A percentile compares a stretch with the other conserved stretches of the same genome.
phyloP scores from a whole-genome alignment of 2,888 invertebrate genomes.

The Chrysolina haemoptera region DNA sequence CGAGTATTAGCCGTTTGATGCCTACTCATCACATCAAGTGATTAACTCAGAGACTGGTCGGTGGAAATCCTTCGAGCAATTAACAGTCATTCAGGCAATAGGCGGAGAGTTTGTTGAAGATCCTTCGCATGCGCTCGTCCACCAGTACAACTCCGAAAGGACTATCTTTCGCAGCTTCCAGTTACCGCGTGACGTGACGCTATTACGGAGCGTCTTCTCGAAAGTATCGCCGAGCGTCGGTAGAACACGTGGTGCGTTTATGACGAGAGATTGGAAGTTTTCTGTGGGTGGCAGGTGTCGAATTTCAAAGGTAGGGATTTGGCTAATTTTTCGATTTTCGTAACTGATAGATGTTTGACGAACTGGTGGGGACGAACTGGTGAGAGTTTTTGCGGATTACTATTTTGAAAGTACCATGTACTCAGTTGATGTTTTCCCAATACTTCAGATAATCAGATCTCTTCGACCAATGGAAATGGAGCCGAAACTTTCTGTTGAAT shows the following conservation, averaged over 20 bases:
- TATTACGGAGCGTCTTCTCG: constrained; percentile 41
- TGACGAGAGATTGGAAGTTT: constrained; percentile 10
- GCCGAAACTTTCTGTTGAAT: too few species aligned
- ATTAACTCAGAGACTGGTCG: constrained; percentile 61
- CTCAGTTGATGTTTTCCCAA: too few species aligned
- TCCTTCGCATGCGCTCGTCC: constrained; percentile 61
- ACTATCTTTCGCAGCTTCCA: constrained; percentile 55
- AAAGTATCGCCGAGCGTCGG: constrained; percentile 39
- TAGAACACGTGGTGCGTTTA: constrained; percentile 40
- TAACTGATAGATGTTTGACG: too few species aligned
- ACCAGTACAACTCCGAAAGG: constrained; percentile 32
- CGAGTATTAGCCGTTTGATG: constrained; percentile 29
- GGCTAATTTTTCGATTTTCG: background rate
- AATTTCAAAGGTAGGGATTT: background rate
- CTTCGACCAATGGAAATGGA: too few species aligned
- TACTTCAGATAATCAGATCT: too few species aligned
- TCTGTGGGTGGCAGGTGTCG: constrained; percentile 26
- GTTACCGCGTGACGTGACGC: constrained; percentile 61
- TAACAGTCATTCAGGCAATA: constrained; percentile 64
- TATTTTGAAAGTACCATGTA: too few species aligned
- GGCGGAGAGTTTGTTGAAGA: constrained; percentile 57
- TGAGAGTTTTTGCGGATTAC: too few species aligned
- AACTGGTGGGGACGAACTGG: too few species aligned
- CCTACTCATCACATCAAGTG: constrained; percentile 58
- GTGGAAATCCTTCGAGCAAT: constrained; percentile 63